Base-by-base conservation (phyloP, 2,113 vertebrate genomes). In the Phylloscopus whistleri region DNA sequence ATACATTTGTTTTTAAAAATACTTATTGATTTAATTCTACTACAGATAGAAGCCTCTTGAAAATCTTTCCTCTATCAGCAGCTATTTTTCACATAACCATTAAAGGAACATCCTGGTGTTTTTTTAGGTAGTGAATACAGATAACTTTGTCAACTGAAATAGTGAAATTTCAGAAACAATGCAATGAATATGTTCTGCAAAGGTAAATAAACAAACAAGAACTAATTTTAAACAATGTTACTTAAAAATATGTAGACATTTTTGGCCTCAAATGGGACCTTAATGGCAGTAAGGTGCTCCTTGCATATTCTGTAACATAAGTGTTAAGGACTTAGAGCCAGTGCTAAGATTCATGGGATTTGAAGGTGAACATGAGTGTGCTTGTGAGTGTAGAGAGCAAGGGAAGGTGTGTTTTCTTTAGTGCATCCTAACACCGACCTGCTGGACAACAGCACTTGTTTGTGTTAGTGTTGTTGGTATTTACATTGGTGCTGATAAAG, bases 401-500 rank as follows among this genome's bases (percentile, higher is more conserved):
- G 37, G 52, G 17, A 15, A 18, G 9, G 6, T 15, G 18, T 37
- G 2, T 53, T 59, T n/a, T 48, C 17, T 39, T n/a, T 9, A 27
- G 27, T 27, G 31, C 33, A 9, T 10, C 3, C 43, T 17, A 6
- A 22, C 23, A 10, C 16, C 21, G 22, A 49, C 10, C 11, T 30
- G 18, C 13, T 37, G 51, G 30, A 18, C 26, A 59, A 1, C 26
- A 33, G 39, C 9, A 5, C 15, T 8, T 46, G 3, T 35, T 33
- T 48, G 26, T 37, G 37, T 31, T 30, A 26, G 3, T 7, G 16
- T 2, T 64, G 26, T 13, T 56, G 22, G 10, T n/a, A 21, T 19
- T 64, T 12, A 6, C 22, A 2, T 2, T 6, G n/a, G 22, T 41
- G 33, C 18, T 0, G 1, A 18, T 13, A 13, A 46, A 75, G 20